Evolutionary conservation across 2,113 vertebrate genomes (phyloP).

Genomic region (Prietella phreatophila): DNA sequence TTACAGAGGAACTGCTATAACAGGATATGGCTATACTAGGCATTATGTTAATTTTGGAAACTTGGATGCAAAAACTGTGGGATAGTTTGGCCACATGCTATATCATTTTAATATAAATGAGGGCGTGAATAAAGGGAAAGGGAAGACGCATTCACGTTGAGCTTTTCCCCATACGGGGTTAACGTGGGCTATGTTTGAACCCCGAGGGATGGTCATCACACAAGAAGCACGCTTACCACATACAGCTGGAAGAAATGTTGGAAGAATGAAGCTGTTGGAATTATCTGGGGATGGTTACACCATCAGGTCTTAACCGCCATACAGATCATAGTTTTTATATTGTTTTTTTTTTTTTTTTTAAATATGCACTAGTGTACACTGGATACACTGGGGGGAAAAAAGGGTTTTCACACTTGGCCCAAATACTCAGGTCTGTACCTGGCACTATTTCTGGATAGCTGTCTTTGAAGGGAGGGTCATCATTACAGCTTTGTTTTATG

Average conservation of each 20-base stretch:
- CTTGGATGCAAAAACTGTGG: slow-evolving; percentile 42
- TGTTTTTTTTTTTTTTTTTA: no score
- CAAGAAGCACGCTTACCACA: slow-evolving; percentile 24
- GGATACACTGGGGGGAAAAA: background rate
- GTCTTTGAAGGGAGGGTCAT: background rate
- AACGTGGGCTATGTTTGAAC: slow-evolving; percentile 73
- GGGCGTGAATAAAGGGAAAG: slow-evolving; percentile 58
- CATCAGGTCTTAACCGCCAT: background rate
- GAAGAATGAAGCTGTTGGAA: slow-evolving; percentile 11
- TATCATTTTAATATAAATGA: slow-evolving; percentile 77
- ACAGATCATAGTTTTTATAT: background rate
- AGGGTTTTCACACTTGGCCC: background rate
- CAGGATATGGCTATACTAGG: background rate
- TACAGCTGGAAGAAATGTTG: slow-evolving; percentile 22
- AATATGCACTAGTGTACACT: background rate
- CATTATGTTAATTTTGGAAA: slow-evolving; percentile 37
- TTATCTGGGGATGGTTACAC: background rate
- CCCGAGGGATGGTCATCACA: slow-evolving; percentile 62
- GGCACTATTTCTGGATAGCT: background rate
- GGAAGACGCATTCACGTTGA: slow-evolving; percentile 65
- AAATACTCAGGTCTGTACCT: background rate
- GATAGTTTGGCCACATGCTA: slow-evolving; percentile 62
- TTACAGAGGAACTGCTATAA: background rate
- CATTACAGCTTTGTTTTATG: background rate
- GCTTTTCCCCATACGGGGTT: slow-evolving; percentile 69